Conservation (phyloP, 2,113 vertebrate genomes). For the Lontra canadensis region DNA sequence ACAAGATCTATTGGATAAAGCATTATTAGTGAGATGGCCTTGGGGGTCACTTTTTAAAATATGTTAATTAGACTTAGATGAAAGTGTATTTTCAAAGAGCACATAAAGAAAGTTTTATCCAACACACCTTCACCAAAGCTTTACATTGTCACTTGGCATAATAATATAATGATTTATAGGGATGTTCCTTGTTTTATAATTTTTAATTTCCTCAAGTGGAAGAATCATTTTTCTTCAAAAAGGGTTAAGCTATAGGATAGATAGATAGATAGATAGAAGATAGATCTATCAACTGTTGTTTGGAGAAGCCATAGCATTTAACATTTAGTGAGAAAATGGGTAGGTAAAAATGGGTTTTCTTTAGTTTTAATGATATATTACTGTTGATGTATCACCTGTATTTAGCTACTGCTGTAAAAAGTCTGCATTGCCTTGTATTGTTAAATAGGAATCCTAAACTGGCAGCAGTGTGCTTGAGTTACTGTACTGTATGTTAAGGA, state of each 20-base stretch:
- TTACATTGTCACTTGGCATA: conserved; percentile 7
- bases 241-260: background rate
- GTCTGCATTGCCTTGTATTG: background rate
- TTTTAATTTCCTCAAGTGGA: conserved; percentile 43
- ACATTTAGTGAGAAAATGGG: background rate
- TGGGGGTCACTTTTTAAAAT: conserved; percentile 49
- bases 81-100: conserved; percentile 47
- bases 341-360: conserved; percentile 57
- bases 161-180: conserved; percentile 27
- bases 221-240: conserved; percentile 4
- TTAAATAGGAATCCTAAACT: background rate
- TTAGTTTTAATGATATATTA: conserved; percentile 7
- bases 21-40: conserved; percentile 66
- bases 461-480: background rate
- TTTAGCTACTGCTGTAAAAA: background rate
- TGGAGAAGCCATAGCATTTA: conserved; percentile 38
- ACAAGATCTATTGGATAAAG: conserved; percentile 69
- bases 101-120: conserved; percentile 30
- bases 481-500: background rate
- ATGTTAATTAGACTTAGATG: conserved; percentile 66
- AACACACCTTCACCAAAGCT: background rate
- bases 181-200: background rate
- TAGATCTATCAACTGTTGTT: background rate
- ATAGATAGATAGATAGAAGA: background rate
- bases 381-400: conserved; percentile 21